A percentile compares a stretch with the other conserved stretches of the same genome.
Conservation (phyloP, 2,888 invertebrate species). For the Lamproptera curius region DNA sequence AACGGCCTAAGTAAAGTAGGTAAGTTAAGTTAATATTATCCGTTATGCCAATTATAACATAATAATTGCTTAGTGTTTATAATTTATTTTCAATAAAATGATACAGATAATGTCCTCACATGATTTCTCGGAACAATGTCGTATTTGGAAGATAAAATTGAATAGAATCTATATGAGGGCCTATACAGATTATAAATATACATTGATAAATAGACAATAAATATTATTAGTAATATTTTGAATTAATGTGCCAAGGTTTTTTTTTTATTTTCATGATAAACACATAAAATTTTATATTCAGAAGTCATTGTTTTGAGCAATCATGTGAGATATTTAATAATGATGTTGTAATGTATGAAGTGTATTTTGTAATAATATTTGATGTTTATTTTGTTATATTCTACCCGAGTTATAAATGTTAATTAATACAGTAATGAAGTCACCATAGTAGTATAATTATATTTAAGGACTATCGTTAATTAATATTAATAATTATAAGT, state of each 20-base stretch:
- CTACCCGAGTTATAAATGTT: background rate
- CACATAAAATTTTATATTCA: background rate
- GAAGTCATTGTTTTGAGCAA: background rate
- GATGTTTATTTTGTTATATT: background rate
- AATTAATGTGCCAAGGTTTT: background rate
- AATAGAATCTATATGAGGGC: no score
- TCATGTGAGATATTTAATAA: background rate
- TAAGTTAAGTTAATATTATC: slow-evolving; percentile 8
- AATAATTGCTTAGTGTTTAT: background rate
- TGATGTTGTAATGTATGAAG: background rate
- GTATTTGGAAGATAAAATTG: background rate
- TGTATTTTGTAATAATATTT: background rate
- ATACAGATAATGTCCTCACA: background rate
- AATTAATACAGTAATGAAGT: background rate
- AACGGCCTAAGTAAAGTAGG: slow-evolving; percentile 19
- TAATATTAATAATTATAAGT: no score
- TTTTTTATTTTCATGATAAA: background rate
- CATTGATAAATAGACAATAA: background rate
- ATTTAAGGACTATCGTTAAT: slow-evolving; percentile 5
- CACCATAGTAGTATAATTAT: slow-evolving; percentile 3
- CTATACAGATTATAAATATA: background rate
- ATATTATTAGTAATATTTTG: background rate
- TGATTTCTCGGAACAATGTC: background rate
- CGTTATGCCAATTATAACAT: background rate
- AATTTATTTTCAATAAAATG: background rate